Evolutionary conservation across 2,113 vertebrate genomes (phyloP).

Genomic region (Poeciliopsis turrubarensis): DNA sequence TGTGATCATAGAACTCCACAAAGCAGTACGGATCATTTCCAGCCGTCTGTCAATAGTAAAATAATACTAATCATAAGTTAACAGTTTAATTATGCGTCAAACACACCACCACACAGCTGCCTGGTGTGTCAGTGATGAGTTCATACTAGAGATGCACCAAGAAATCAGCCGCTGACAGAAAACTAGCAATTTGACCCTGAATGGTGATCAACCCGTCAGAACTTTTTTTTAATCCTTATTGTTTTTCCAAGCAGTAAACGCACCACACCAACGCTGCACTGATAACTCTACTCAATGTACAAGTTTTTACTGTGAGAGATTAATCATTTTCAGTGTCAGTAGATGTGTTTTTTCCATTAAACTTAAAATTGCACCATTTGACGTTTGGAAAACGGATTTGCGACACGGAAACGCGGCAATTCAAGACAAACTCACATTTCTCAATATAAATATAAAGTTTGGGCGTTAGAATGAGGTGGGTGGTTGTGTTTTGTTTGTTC

Average conservation of each 20-base stretch:
- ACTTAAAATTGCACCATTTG: too few species aligned
- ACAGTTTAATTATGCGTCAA: constrained; percentile 3
- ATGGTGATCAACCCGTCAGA: neutral
- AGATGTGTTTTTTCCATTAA: too few species aligned
- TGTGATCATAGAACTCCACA: constrained; percentile 98
- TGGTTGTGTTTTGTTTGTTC: too few species aligned
- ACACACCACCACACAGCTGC: constrained; percentile 4
- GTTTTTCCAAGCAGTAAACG: too few species aligned
- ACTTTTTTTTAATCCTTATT: too few species aligned
- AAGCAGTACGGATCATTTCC: constrained; percentile 99
- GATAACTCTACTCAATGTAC: neutral
- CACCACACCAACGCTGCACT: neutral
- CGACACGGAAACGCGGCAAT: too few species aligned
- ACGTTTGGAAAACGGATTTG: too few species aligned
- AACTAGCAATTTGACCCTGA: neutral
- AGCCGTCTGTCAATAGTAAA: constrained; percentile 85
- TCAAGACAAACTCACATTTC: too few species aligned
- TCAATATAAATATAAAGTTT: too few species aligned
- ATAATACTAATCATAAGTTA: constrained; percentile 38
- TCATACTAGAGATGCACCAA: neutral
- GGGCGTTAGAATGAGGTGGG: too few species aligned
- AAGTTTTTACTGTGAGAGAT: neutral
- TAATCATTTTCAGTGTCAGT: neutral
- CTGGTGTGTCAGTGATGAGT: neutral
- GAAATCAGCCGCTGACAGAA: neutral